These are phyloP conservation scores for Epizoanthus stellaris DNA, from an alignment of 92 coral and sea anemone species.

Conservation along the genomic window DNA sequence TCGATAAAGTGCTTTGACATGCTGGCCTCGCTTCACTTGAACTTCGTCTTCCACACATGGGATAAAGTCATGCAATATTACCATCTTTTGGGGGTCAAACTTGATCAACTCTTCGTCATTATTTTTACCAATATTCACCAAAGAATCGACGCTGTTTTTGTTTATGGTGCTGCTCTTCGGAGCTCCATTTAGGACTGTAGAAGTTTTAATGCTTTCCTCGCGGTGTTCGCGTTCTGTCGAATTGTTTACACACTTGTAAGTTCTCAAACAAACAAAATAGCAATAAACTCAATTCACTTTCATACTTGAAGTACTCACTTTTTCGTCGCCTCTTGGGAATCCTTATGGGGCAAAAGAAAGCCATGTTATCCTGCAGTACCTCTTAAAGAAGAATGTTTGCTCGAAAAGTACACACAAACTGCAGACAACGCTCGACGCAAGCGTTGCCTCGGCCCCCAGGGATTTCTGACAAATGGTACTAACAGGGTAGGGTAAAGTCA, in stretches of 20 bases:
- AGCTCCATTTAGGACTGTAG: slow-evolving; percentile 60
- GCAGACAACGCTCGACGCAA: neutral
- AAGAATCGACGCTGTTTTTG: slow-evolving; percentile 73
- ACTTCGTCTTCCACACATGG: slow-evolving; percentile 98
- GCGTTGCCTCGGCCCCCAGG: slow-evolving; percentile 28
- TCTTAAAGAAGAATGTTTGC: neutral
- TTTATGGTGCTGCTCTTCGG: slow-evolving; percentile 64
- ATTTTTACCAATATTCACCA: slow-evolving; percentile 54
- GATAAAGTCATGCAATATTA: slow-evolving; percentile 89
- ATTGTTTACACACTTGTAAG: slow-evolving; percentile 40
- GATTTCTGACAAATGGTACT: slow-evolving; percentile 29
- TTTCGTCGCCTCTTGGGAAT: slow-evolving; percentile 83
- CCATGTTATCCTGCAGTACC: slow-evolving; percentile 54
- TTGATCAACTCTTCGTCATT: slow-evolving; percentile 71
- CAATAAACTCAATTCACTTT: slow-evolving; percentile 49
- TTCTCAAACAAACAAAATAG: slow-evolving; percentile 67
- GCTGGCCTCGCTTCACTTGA: slow-evolving; percentile 88
- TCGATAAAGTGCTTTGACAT: slow-evolving; percentile 90
- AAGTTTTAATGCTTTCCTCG: slow-evolving; percentile 54
- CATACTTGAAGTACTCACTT: slow-evolving; percentile 65
- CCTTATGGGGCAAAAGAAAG: slow-evolving; percentile 89
- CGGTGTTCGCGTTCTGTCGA: slow-evolving; percentile 78
- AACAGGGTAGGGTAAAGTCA: slow-evolving; percentile 1
- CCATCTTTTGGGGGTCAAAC: slow-evolving; percentile 92
- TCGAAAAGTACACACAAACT: neutral